A percentile compares a stretch with the other conserved stretches of the same genome.
Conservation (phyloP, 2,888 invertebrate genomes). For the Holacanthella duospinosa region DNA sequence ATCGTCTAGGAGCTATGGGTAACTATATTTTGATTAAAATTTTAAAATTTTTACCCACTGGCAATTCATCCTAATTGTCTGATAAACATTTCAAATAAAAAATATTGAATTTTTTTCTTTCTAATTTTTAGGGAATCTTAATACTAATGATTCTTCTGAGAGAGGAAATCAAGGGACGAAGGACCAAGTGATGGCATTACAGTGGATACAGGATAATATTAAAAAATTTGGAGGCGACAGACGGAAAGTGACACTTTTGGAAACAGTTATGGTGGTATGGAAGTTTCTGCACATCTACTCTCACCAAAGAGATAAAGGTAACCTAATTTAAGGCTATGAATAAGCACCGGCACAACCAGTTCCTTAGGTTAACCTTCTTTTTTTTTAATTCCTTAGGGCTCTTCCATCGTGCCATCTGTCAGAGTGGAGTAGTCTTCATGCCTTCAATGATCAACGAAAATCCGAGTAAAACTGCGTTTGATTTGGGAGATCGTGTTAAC, state of each 20-base stretch:
- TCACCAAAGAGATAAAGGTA: conserved; percentile 18
- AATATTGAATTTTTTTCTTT: not conserved
- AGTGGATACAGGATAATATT: conserved; percentile 9
- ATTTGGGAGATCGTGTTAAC: not conserved
- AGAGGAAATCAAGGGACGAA: conserved; percentile 10
- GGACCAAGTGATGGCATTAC: conserved; percentile 11
- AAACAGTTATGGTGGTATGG: conserved; percentile 14
- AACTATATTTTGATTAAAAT: too few species aligned
- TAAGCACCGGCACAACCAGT: too few species aligned
- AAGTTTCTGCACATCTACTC: conserved; percentile 11
- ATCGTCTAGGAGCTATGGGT: conserved; percentile 4
- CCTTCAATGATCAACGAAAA: not conserved
- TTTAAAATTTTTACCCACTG: too few species aligned
- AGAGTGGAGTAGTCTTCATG: conserved; percentile 4
- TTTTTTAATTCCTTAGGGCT: not conserved
- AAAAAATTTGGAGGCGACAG: conserved; percentile 10
- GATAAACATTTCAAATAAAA: too few species aligned
- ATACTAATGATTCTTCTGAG: conserved; percentile 8
- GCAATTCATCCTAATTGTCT: too few species aligned
- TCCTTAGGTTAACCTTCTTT: too few species aligned
- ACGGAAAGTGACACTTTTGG: conserved; percentile 15
- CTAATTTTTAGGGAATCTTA: conserved; percentile 6
- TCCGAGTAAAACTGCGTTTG: not conserved
- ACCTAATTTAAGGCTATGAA: too few species aligned
- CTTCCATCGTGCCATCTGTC: conserved; percentile 3